Base-by-base conservation (phyloP, 1,140 invertebrate species). In the Drosophila micromelanica region DNA sequence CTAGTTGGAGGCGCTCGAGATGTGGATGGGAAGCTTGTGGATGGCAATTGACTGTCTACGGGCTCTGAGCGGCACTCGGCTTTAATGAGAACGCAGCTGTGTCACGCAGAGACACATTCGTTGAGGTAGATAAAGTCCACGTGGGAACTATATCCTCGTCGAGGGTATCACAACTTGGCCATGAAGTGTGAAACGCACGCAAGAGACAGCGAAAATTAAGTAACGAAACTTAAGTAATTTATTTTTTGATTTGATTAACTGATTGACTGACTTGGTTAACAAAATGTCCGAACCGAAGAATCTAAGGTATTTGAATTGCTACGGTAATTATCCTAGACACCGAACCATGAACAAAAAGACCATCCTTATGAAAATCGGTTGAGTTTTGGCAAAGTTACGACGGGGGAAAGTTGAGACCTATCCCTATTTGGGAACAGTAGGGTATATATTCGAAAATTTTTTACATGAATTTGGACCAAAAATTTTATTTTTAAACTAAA, bases 41-140 rank as follows among this genome's bases (percentile, higher is more conserved):
- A 11, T n/a, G 23, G 15, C 55, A 45, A 45, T 57, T 45, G 55
- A 13, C 40, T 45, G 55, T 42, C 40, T 32, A 57, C 15, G 11
- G 30, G 49, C 27, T 5, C 49, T 3, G 20, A 35, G 40, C 49
- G 32, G 57, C 65, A 63, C 64, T 77, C 52, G 55, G 35, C 75
- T 74, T 68, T 86, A 86, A 87, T 86, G 81, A 86, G 80, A 72
- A 67, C 40, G 30, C 81, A 87, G 81, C 81, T 87, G 82, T 69
- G 69, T 68, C 74, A 71, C 72, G 69, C 81, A 74, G 59, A 64
- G 63, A 46, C 75, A 54, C 51, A 43, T 55, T 43, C 40, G 52
- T 46, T 20, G 62, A 63, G 40, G 30, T 60, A 45, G 72, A 38
- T 54, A 48, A 75, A 63, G 64, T 70, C 70, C 76, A 27, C 55